A percentile compares a stretch with the other conserved stretches of the same genome.
phyloP scores from a whole-genome alignment of 2,113 vertebrate species.

The Perca schrenkii region DNA sequence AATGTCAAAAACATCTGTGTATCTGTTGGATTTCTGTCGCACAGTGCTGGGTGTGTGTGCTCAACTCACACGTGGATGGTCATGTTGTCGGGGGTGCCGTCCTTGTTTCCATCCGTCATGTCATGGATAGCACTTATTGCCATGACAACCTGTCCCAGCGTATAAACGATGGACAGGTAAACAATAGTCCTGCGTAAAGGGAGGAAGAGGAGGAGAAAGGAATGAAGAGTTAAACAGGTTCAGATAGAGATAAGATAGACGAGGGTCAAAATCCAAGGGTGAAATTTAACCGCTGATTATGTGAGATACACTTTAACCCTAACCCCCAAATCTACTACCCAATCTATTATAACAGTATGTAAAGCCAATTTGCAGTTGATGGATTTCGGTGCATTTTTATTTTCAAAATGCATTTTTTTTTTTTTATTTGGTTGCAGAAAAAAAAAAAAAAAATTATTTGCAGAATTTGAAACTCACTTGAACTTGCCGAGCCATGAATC shows the following conservation, averaged over 20 bases:
- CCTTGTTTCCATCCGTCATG: conserved; percentile 82
- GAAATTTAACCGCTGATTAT: not conserved
- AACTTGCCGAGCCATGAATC: conserved; percentile 99
- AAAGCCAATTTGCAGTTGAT: not conserved
- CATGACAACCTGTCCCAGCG: conserved; percentile 87
- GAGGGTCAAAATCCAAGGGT: conserved; percentile 16
- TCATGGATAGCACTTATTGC: conserved; percentile 90
- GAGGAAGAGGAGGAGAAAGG: not conserved
- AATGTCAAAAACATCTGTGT: not conserved
- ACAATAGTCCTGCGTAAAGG: conserved; percentile 89
- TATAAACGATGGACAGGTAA: conserved; percentile 92
- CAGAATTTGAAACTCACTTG: conserved; percentile 85
- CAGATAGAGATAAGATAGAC: conserved; percentile 14
- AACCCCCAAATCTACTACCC: too few species aligned
- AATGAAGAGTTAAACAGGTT: not conserved
- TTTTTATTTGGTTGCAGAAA: not conserved
- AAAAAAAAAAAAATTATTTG: not conserved
- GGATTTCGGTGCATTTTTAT: too few species aligned
- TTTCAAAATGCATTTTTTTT: not conserved
- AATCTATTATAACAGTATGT: not conserved
- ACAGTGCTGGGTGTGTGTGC: not conserved
- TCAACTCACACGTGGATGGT: conserved; percentile 89
- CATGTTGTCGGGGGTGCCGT: conserved; percentile 83
- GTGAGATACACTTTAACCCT: conserved; percentile 12
- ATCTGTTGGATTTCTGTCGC: too few species aligned